phyloP scores from a whole-genome alignment of 2,113 vertebrate species.

The Falco punctatus region DNA sequence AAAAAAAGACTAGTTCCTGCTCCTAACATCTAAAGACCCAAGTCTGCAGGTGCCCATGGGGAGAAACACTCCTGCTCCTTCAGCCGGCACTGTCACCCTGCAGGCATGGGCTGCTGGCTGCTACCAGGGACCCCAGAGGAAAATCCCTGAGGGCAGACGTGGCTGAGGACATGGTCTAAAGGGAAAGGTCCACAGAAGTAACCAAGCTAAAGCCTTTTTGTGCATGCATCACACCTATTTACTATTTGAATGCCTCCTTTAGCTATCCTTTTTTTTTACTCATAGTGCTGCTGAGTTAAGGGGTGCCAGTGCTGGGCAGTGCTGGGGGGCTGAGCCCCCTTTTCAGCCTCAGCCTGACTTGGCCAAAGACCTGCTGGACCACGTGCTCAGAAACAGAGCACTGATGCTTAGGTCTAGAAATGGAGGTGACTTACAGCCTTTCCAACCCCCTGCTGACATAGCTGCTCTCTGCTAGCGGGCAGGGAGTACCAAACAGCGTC shows the following conservation, averaged over 20 bases:
- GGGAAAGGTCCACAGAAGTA: fast-evolving
- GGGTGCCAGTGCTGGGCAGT: background rate
- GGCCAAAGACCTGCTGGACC: background rate
- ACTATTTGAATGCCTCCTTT: background rate
- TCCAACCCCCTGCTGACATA: background rate
- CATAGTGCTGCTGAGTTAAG: background rate
- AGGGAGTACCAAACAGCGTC: background rate
- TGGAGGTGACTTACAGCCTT: background rate
- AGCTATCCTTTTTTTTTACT: background rate
- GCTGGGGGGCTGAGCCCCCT: background rate
- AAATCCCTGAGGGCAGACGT: background rate
- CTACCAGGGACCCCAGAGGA: background rate
- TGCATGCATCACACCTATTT: background rate
- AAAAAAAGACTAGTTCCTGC: background rate
- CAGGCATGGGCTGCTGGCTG: background rate
- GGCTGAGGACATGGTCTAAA: background rate
- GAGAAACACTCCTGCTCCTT: background rate
- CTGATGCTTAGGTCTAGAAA: background rate
- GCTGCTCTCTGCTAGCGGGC: background rate
- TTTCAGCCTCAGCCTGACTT: background rate
- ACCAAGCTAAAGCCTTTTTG: background rate
- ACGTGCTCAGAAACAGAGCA: fast-evolving
- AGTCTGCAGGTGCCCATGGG: background rate
- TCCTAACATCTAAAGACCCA: background rate
- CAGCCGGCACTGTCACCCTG: background rate